Evolutionary conservation across 1,140 invertebrate genomes (phyloP), one percentile per base, ranked within the genome.

Genomic region (Camponotus vicinus): DNA sequence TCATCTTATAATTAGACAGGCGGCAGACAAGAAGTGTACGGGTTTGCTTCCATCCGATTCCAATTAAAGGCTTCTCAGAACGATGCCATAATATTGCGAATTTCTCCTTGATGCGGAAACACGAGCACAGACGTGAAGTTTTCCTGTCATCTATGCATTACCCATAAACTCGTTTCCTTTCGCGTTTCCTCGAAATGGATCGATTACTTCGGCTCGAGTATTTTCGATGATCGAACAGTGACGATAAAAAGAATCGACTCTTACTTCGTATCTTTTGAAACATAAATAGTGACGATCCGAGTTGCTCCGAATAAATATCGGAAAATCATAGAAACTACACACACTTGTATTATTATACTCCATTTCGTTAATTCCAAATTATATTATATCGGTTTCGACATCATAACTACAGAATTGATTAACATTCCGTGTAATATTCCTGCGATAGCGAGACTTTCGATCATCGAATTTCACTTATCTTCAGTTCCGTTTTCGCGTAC

Each of bases 391-490:
- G 57, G 2, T 34, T 66, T 66, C 27, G 15, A 2, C 32, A 66
- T 66, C 66, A 52, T 37, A 66, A 32, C 7, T 45, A 4, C 32
- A 9, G 42, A 49, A 45, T 45, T 34, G 4, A 78, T 77, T 64
- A 64, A 66, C 75, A 27, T 61, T 15, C 3, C 37, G 15, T 37
- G n/a, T 34, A 77, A 77, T 77, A 63, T 63, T 63, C 57, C 15
- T 40, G 27, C 63, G 42, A 77, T 63, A 45, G 34, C 34, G 13
- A 80, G 21, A 80, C 77, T 70, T 70, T 80, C 77, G 73, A 52
- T 89, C 73, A 55, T 80, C 45, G n/a, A 86, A 88, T 89, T 89
- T 89, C 86, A 64, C 55, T 86, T 71, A 45, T 70, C 40, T 55
- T 21, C 27, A 42, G 57, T 18, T 27, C 13, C 40, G 64, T 40